Evolutionary conservation across 2,113 vertebrate genomes (phyloP).

Genomic region (Zosterops hypoxanthus): DNA sequence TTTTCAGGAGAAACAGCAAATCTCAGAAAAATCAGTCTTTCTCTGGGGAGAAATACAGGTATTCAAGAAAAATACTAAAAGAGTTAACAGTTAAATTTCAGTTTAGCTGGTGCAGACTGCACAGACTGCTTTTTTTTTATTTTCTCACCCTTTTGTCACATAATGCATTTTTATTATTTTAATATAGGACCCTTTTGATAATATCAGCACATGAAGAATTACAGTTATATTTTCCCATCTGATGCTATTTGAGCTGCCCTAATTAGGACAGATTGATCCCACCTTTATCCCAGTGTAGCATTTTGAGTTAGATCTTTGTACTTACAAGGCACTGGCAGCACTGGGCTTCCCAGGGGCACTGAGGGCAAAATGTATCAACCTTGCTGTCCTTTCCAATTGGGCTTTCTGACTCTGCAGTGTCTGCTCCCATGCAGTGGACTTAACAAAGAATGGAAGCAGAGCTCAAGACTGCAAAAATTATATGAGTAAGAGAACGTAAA

Average conservation of each 20-base stretch:
- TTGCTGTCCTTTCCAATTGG: neutral
- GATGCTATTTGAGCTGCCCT: neutral
- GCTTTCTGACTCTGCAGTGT: neutral
- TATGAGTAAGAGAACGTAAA: neutral
- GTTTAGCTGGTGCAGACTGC: neutral
- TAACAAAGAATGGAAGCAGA: neutral
- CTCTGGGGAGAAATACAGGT: neutral
- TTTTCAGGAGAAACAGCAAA: conserved; percentile 10
- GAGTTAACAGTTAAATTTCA: neutral
- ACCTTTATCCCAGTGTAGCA: neutral
- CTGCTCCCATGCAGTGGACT: neutral
- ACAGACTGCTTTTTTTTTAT: neutral
- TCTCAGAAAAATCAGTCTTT: neutral
- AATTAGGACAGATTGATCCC: neutral
- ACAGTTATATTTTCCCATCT: neutral
- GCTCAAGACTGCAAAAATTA: neutral
- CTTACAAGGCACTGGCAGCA: neutral
- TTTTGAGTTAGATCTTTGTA: neutral
- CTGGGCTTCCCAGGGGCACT: neutral
- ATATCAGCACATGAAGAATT: neutral
- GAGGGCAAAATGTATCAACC: neutral
- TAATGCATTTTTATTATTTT: neutral
- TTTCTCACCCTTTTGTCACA: neutral
- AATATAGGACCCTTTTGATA: neutral
- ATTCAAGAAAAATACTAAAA: neutral